A percentile compares a stretch with the other conserved stretches of the same genome.
Evolutionary conservation across 2,888 invertebrate species (phyloP).

Genomic region (Acanthopleura granulata): DNA sequence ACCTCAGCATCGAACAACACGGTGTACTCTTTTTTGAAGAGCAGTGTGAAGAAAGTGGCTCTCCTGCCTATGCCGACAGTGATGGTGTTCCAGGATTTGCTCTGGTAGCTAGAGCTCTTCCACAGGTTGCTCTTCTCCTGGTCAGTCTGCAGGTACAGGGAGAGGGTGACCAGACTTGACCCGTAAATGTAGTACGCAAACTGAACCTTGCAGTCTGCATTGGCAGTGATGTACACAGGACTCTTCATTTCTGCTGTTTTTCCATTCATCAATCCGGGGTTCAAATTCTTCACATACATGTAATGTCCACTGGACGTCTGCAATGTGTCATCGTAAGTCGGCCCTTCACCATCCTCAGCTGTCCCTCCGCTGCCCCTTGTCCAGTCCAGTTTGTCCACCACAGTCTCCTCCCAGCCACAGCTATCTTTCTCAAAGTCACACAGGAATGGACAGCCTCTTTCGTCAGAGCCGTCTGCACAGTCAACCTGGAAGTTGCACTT

Average conservation of each 20-base stretch:
- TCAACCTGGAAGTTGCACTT: slow-evolving; percentile 26
- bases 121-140: slow-evolving; percentile 32
- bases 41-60: slow-evolving; percentile 41
- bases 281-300: slow-evolving; percentile 49
- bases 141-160: slow-evolving; percentile 36
- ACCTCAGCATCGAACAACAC: slow-evolving; percentile 50
- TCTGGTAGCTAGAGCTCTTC: slow-evolving; percentile 25
- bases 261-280: slow-evolving; percentile 35
- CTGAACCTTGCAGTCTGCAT: slow-evolving; percentile 49
- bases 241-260: slow-evolving; percentile 45
- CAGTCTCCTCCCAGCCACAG: slow-evolving; percentile 56
- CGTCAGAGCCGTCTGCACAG: slow-evolving; percentile 34
- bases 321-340: slow-evolving; percentile 46
- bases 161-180: slow-evolving; percentile 38
- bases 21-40: slow-evolving; percentile 37
- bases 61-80: slow-evolving; percentile 55
- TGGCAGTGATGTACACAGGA: slow-evolving; percentile 43
- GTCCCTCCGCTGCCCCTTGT: slow-evolving; percentile 29
- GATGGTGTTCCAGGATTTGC: slow-evolving; percentile 42
- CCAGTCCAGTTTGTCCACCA: slow-evolving; percentile 56
- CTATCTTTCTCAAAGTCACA: slow-evolving; percentile 58
- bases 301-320: slow-evolving; percentile 52
- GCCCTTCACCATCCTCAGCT: slow-evolving; percentile 33
- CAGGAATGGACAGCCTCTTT: slow-evolving; percentile 29
- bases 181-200: slow-evolving; percentile 57